These are phyloP conservation scores for Daboia siamensis DNA, from an alignment of 2,113 vertebrate species.

Conservation along the genomic window DNA sequence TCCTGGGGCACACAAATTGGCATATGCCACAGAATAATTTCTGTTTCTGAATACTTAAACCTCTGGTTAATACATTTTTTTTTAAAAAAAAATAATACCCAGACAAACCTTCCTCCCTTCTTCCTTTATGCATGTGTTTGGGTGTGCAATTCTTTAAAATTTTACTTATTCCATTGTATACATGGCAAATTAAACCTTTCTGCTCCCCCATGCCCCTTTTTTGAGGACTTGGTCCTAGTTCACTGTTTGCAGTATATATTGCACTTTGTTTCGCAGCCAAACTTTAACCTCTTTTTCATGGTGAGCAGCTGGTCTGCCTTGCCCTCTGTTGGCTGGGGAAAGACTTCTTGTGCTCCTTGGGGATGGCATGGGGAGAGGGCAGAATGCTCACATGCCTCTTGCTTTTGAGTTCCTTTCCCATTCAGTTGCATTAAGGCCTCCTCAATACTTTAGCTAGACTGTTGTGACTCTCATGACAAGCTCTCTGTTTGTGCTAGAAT, in stretches of 20 bases:
- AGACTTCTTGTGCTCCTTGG: conserved; percentile 57
- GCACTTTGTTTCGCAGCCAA: conserved; percentile 63
- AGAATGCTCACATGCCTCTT: conserved; percentile 65
- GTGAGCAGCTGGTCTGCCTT: conserved; percentile 49
- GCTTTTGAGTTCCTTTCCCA: conserved; percentile 59
- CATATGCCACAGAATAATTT: conserved; percentile 52
- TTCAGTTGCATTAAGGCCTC: conserved; percentile 71
- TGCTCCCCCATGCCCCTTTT: conserved; percentile 55
- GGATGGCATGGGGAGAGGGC: conserved; percentile 7
- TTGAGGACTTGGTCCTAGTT: conserved; percentile 56
- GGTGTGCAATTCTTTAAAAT: conserved; percentile 32
- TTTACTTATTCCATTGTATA: conserved; percentile 52
- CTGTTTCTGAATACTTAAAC: conserved; percentile 46
- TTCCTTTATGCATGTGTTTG: neutral
- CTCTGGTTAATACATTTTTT: conserved; percentile 50
- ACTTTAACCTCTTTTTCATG: conserved; percentile 25
- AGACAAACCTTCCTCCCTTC: conserved; percentile 19
- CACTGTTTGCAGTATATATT: conserved; percentile 67
- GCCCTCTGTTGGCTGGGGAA: conserved; percentile 58
- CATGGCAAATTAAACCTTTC: conserved; percentile 52
- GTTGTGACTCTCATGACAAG: conserved; percentile 99
- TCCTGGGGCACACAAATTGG: conserved; percentile 16
- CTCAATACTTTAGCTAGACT: conserved; percentile 74
- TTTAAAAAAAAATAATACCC: conserved; percentile 44
- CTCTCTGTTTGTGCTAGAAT: conserved; percentile 86